Base-by-base conservation (phyloP, 2,888 invertebrate genomes). In the Amblyjoppa proteus region DNA sequence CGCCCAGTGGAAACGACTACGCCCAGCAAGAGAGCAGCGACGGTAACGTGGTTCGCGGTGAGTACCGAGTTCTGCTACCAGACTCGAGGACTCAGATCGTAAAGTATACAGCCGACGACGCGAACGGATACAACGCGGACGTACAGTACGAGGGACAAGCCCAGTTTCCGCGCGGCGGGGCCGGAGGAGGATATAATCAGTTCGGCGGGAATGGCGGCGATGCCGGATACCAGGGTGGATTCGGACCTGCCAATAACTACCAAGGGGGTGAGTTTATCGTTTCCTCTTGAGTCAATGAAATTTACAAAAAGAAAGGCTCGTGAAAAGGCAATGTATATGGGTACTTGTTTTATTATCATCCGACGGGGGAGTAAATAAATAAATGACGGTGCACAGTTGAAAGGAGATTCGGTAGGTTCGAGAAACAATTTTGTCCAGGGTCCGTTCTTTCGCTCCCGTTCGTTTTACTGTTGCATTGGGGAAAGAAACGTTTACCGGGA, bases 61-160 rank as follows among this genome's bases (percentile, higher is more conserved):
- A 98, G 93, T 98, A 98, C 95, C 95, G 97, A 87, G 97, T 98
- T 0, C 96, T 97, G 45, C 94, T 98, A 85, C 98, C 98, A 0
- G 98, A 98, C 93, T 98, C 98, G 41, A 96, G 98, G 87, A 97
- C 97, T 31, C 98, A 98, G 95, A 96, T 98, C 88, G 98, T 98
- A 13, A 96, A 97, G 90, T 98, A 98, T 93, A 97, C 97, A 3
- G 95, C 95, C 69, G 98, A 98, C 93, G 97, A 98, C 97, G 97
- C 97, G 93, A 97, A 97, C 88, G 98, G 98, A 74, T 98, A 97
- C 94, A 97, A 97, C 91, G 98, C 98, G 89, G 97, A 98, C 95
- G 97, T 98, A 86, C 94, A 94, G 73, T 95, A 95, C 92, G 94
- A 95, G 90, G 95, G 94, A 49, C 94, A 95, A 87, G 94, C 94